Conservation (phyloP, 2,888 invertebrate species). For the Rhorus exstirpatorius region DNA sequence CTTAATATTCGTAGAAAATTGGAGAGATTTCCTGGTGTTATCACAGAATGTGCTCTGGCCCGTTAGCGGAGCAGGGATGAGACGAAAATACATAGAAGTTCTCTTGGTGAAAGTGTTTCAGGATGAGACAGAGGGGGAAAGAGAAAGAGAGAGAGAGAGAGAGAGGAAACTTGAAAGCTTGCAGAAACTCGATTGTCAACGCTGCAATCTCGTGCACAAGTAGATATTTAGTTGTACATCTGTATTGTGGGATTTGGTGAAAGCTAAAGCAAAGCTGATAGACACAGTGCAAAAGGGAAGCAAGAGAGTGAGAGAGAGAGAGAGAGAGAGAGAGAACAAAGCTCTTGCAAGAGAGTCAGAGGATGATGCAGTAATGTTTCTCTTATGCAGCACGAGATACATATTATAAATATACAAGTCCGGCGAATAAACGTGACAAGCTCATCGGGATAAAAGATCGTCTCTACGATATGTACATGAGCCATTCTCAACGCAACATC, state of each 20-base stretch:
- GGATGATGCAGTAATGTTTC: conserved; percentile 7
- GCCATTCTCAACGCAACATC: too few species aligned
- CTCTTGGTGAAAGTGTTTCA: not conserved
- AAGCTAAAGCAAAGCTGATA: conserved; percentile 8
- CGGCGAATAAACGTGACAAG: conserved; percentile 32
- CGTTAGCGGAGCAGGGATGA: conserved; percentile 38
- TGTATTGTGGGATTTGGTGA: conserved; percentile 26
- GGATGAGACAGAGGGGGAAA: too few species aligned
- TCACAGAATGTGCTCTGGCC: conserved; percentile 6
- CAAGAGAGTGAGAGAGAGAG: not conserved
- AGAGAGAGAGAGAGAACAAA: not conserved
- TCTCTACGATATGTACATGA: conserved; percentile 7
- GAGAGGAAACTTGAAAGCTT: conserved; percentile 20
- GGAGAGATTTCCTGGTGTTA: conserved; percentile 34
- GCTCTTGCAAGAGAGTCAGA: conserved; percentile 19
- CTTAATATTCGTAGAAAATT: conserved; percentile 17
- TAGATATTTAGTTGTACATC: conserved; percentile 44
- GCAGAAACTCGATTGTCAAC: conserved; percentile 49
- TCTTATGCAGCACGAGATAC: conserved; percentile 9
- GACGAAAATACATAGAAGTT: conserved; percentile 21
- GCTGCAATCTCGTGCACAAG: conserved; percentile 40
- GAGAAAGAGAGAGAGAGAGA: not conserved
- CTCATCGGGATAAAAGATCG: conserved; percentile 22
- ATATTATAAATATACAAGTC: conserved; percentile 4
- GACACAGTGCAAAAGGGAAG: too few species aligned